Percentiles rank a stretch among this genome's conserved stretches.
phyloP scores from a whole-genome alignment of 2,888 invertebrate genomes.

The Callosobruchus maculatus region DNA sequence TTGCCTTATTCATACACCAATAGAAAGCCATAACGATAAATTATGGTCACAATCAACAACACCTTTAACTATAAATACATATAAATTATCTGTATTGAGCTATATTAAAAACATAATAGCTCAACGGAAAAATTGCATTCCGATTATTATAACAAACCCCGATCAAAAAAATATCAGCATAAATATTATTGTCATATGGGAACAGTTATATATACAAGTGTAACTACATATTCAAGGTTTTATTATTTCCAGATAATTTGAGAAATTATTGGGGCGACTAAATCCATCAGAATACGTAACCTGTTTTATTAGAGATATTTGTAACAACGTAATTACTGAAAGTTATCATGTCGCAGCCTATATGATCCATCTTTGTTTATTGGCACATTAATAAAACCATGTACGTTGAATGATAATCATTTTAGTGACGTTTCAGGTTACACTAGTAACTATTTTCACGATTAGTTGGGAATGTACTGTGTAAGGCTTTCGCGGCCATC shows the following conservation, averaged over 20 bases:
- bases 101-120: not conserved
- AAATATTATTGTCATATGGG: not conserved
- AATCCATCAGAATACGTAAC: not conserved
- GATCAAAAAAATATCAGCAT: not conserved
- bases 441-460: too few species aligned
- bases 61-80: not conserved
- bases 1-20: not conserved
- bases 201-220: too few species aligned
- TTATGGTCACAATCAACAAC: not conserved
- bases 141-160: not conserved
- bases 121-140: not conserved
- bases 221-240: too few species aligned
- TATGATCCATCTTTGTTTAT: too few species aligned
- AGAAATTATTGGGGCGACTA: not conserved
- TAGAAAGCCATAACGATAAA: not conserved
- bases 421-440: too few species aligned
- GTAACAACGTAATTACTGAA: too few species aligned
- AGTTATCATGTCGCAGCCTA: too few species aligned
- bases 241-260: too few species aligned
- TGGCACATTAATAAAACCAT: too few species aligned
- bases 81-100: not conserved
- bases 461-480: too few species aligned
- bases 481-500: too few species aligned
- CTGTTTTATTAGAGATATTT: not conserved
- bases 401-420: too few species aligned